A percentile compares a stretch with the other conserved stretches of the same genome.
Conservation (phyloP, 2,113 vertebrate species). For the Illadopsis cleaveri region DNA sequence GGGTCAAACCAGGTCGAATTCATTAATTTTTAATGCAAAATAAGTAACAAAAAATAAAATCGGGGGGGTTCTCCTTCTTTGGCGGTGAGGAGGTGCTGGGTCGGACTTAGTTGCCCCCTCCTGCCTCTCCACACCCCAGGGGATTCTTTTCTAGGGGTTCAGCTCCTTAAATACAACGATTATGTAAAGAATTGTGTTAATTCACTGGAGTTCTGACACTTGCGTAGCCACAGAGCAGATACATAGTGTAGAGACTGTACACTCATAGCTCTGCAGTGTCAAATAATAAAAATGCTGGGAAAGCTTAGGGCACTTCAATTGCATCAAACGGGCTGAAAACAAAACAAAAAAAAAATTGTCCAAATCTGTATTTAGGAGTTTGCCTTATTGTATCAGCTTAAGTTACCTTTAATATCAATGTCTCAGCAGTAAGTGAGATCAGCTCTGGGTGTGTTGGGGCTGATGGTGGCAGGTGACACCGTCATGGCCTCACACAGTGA, state of each 20-base stretch:
- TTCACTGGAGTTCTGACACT: neutral
- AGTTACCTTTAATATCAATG: fast-evolving
- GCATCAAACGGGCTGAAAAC: neutral
- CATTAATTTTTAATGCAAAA: fast-evolving
- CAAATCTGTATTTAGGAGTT: neutral
- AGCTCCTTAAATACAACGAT: neutral
- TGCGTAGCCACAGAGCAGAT: fast-evolving
- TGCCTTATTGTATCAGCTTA: neutral
- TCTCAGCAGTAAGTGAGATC: neutral
- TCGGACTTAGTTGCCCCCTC: neutral
- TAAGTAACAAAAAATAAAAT: neutral
- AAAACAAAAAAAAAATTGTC: too few relatives aligned
- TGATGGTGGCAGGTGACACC: neutral
- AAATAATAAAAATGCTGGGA: too few relatives aligned
- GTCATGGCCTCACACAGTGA: neutral
- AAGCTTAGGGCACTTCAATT: fast-evolving
- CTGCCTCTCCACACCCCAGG: fast-evolving
- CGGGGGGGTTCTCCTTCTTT: neutral
- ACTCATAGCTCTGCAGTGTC: fast-evolving
- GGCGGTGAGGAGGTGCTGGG: fast-evolving
- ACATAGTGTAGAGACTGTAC: fast-evolving
- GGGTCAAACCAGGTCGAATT: neutral
- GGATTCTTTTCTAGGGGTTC: neutral
- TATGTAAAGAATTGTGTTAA: neutral
- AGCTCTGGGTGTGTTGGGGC: neutral